These are phyloP conservation scores for Sylvia borin DNA, from an alignment of 2,797 vertebrate genomes.

Conservation along the genomic window DNA sequence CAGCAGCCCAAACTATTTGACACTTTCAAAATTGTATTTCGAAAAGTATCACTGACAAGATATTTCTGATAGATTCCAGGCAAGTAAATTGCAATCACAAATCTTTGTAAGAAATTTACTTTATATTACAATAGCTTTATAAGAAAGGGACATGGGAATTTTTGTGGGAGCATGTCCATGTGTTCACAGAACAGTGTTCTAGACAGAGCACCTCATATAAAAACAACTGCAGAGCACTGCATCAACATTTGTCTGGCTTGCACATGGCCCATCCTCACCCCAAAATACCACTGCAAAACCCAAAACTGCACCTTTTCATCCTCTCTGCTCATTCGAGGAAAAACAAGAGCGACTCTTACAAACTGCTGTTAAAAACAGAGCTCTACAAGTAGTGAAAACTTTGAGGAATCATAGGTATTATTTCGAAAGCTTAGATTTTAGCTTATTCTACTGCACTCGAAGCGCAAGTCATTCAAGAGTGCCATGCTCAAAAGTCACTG, in stretches of 20 bases:
- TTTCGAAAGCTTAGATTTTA: slow-evolving; percentile 1
- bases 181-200: not conserved
- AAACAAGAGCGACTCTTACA: not conserved
- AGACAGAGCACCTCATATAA: not conserved
- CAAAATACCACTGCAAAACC: not conserved
- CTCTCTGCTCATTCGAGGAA: slow-evolving; percentile 30
- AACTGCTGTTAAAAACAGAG: slow-evolving; percentile 9
- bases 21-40: not conserved
- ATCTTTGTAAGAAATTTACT: not conserved
- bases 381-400: slow-evolving; percentile 15
- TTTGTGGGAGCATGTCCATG: rapidly evolving
- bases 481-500: slow-evolving; percentile 10
- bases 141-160: not conserved
- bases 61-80: not conserved
- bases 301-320: not conserved
- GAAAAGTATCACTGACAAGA: not conserved
- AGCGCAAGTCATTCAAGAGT: not conserved
- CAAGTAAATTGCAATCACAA: not conserved
- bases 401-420: slow-evolving; percentile 41
- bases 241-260: not conserved
- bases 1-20: not conserved
- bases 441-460: not conserved
- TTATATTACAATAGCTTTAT: not conserved
- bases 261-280: not conserved
- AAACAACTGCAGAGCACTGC: not conserved